Base-by-base conservation (phyloP, 1,140 invertebrate genomes). In the Lepidurus apus region DNA sequence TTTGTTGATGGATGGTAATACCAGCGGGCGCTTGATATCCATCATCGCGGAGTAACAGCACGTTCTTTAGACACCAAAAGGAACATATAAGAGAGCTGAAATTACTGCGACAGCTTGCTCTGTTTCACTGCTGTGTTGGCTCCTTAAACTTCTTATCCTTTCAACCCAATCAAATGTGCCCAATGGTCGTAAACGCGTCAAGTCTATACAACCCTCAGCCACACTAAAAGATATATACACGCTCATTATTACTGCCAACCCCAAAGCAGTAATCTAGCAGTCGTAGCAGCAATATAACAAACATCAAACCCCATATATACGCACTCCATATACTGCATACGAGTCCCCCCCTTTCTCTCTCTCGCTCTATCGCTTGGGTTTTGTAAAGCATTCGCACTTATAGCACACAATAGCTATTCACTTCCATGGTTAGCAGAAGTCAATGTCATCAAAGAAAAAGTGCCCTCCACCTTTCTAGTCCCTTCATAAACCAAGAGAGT, bases 51-150 rank as follows among this genome's bases (percentile, higher is more conserved):
- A 17, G 53, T 65, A 65, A 65, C 53, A 65, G 21, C 53, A 65
- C 53, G 53, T 65, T 65, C 53, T 65, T 65, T 65, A 65, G 53
- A 65, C 53, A 21, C n/a, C 53, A 17, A 65, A 65, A 65, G 53
- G 53, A 65, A 65, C 8, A 65, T 13, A 21, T 13, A 65, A 65
- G 53, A 21, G 53, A 13, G 21, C 17, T 7, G 53, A 21, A 65
- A 65, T 65, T 65, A 65, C 53, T 65, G 53, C 53, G 53, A 65
- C 53, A 65, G 53, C 53, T 65, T 65, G 53, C 53, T 65, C 53
- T 65, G 21, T 65, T 65, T 65, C 53, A 21, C 53, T 65, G 53
- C 13, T 65, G 53, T 65, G 21, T n/a, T 21, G 53, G 17, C 53
- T 65, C 53, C 21, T 65, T 65, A 21, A 65, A 65, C n/a, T 65